Base-by-base conservation (phyloP, 37 sponge, comb jelly and placozoan genomes). In the Hexactinellida sp. region DNA sequence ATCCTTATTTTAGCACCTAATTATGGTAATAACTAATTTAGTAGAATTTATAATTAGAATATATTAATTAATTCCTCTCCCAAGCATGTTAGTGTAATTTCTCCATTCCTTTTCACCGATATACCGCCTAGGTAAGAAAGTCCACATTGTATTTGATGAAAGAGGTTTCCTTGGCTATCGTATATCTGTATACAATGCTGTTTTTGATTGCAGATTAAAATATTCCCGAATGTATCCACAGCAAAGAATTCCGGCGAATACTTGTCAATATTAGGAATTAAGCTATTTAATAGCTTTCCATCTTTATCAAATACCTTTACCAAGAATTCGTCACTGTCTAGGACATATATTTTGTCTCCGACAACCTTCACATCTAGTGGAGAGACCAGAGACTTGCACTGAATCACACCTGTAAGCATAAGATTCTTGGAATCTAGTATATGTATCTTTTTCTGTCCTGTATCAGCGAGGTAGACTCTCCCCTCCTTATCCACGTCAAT, bases 301-400 rank as follows among this genome's bases (percentile, higher is more conserved):
- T 28, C 76, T 63, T 28, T 63, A 28, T 63, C 30, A 23, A 63
- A 63, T 25, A 63, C 76, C 13, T 63, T 63, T 21, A 63, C 76
- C 5, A 63, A 23, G 3, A 25, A 21, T n/a, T 63, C 76, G 3
- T 10, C 76, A 25, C 28, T 7, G 13, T 63, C 76, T 23, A 63
- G 34, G 3, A 63, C 76, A 63, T 63, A 63, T n/a, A 63, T n/a
- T 32, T n/a, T 63, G 13, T 28, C 34, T 3, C 76, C 76, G 3
- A 63, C 76, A 3, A 63, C 76, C 13, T 63, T 63, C 76, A 63
- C 76, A n/a, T 63, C 76, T 63, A 21, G 76, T 7, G 76, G 76
- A 63, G 21, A 25, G 19, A 21, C 13, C 76, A 63, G 76, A 23
- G 28, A 63, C 13, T 63, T 23, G 47, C 13, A 13, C 34, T 28